These are phyloP conservation scores for Alces alces DNA, from an alignment of 2,113 vertebrate genomes.

Conservation along the genomic window DNA sequence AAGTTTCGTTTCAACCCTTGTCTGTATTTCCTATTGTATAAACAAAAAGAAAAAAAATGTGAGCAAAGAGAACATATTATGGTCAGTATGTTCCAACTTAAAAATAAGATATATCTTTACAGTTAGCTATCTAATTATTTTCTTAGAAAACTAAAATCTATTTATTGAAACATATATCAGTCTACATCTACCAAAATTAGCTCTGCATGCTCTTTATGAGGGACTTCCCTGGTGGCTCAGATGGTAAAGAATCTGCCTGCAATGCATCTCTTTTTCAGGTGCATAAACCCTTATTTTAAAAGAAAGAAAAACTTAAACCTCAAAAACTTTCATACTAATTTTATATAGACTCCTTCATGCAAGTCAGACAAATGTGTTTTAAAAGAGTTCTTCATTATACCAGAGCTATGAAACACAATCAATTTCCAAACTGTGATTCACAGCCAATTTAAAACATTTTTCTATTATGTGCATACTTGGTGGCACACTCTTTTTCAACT, in stretches of 20 bases:
- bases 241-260: background rate
- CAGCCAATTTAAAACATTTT: background rate
- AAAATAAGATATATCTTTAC: background rate
- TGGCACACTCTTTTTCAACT: background rate
- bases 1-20: background rate
- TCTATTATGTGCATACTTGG: background rate
- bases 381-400: slow-evolving; percentile 21
- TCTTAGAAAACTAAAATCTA: background rate
- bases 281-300: background rate
- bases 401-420: background rate
- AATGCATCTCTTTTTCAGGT: background rate
- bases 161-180: background rate
- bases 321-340: slow-evolving; percentile 36
- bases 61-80: background rate
- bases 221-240: background rate
- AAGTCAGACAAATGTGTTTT: slow-evolving; percentile 29
- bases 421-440: slow-evolving; percentile 34
- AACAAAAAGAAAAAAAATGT: background rate
- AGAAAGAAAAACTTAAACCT: slow-evolving; percentile 16
- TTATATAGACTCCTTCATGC: slow-evolving; percentile 8
- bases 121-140: background rate
- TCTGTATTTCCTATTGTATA: background rate
- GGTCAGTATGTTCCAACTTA: background rate
- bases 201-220: background rate
- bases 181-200: background rate